These are phyloP conservation scores for Buathra laborator DNA, from an alignment of 2,888 invertebrate genomes.

Conservation along the genomic window DNA sequence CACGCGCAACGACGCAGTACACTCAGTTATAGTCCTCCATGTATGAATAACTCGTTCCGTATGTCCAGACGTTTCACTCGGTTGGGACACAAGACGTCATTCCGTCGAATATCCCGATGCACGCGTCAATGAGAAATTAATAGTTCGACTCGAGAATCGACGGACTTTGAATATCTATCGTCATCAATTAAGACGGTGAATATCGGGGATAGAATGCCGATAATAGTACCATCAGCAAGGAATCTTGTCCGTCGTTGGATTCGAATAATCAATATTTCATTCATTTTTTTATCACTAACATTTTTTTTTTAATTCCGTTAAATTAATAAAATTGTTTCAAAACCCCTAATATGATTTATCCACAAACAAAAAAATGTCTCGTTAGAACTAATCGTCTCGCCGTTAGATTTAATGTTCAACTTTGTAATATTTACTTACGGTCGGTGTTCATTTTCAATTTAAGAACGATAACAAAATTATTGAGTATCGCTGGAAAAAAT, in stretches of 20 bases:
- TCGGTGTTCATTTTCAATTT: too few relatives aligned
- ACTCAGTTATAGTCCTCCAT: background rate
- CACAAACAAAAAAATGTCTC: too few relatives aligned
- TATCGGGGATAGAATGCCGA: background rate
- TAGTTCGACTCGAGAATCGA: background rate
- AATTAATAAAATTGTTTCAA: background rate
- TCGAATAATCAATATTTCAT: background rate
- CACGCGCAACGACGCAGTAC: background rate
- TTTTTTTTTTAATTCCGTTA: background rate
- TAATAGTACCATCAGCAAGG: background rate
- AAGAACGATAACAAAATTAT: too few relatives aligned
- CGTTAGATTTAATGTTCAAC: too few relatives aligned
- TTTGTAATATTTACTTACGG: too few relatives aligned
- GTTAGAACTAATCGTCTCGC: too few relatives aligned
- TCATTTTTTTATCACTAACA: background rate
- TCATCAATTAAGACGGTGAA: background rate
- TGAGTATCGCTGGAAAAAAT: too few relatives aligned
- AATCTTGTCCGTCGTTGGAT: background rate
- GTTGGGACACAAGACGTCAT: constrained; percentile 45
- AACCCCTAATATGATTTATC: too few relatives aligned
- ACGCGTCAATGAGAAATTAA: background rate
- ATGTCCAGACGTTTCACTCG: constrained; percentile 27
- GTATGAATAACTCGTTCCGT: background rate
- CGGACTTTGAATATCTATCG: background rate
- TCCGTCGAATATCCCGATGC: constrained; percentile 14